Conservation (phyloP, 1,140 invertebrate species). For the Lysiphlebus fabarum region DNA sequence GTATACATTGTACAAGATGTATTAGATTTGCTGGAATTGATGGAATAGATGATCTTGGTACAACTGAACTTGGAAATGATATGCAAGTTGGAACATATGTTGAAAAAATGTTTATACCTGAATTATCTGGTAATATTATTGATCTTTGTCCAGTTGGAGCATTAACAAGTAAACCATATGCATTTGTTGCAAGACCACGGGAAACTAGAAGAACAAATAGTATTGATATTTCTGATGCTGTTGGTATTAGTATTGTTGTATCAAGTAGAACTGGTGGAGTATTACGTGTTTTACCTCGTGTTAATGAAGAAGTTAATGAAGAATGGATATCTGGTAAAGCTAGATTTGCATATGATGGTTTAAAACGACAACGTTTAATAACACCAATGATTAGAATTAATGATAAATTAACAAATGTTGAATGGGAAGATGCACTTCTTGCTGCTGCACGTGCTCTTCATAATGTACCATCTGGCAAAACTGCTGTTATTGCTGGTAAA, state of each 20-base stretch:
- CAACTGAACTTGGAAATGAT: slow-evolving; percentile 90
- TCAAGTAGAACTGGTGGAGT: slow-evolving; percentile 94
- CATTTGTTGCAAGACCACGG: slow-evolving; percentile 88
- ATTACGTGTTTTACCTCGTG: slow-evolving; percentile 87
- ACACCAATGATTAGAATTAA: slow-evolving; percentile 85
- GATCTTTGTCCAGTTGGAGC: slow-evolving; percentile 99
- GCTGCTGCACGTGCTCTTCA: slow-evolving; percentile 61
- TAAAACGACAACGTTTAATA: slow-evolving; percentile 91
- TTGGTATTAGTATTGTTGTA: slow-evolving; percentile 96
- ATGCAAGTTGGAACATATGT: slow-evolving; percentile 99
- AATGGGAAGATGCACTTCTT: slow-evolving; percentile 92
- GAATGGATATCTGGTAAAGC: slow-evolving; percentile 99
- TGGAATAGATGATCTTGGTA: slow-evolving; percentile 96
- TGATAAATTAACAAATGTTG: slow-evolving; percentile 76
- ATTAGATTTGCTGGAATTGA: slow-evolving; percentile 96
- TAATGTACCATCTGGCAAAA: slow-evolving; percentile 58
- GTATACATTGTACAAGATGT: slow-evolving; percentile 98
- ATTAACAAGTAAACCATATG: slow-evolving; percentile 95
- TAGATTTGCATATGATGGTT: slow-evolving; percentile 93
- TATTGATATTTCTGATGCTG: slow-evolving; percentile 94
- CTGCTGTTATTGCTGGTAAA: slow-evolving; percentile 86
- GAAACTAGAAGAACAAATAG: slow-evolving; percentile 90
- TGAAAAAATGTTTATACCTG: slow-evolving; percentile 95
- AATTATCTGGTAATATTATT: slow-evolving; percentile 97
- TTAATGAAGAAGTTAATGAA: slow-evolving; percentile 96